phyloP scores from a whole-genome alignment of 2,113 vertebrate species.

The Ondatra zibethicus region DNA sequence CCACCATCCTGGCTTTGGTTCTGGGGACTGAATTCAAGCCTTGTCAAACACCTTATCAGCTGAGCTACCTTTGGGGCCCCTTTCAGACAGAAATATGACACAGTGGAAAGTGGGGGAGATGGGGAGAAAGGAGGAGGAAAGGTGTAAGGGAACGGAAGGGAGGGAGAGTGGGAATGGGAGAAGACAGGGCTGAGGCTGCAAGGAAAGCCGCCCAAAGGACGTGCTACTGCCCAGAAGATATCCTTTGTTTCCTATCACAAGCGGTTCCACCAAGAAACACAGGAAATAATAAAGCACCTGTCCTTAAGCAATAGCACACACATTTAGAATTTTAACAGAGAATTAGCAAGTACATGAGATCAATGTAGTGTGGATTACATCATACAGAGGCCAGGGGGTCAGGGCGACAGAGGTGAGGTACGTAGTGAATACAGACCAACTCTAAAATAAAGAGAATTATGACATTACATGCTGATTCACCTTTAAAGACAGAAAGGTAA shows the following conservation, averaged over 20 bases:
- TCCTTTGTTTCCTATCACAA: neutral
- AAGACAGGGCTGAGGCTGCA: neutral
- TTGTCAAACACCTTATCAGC: too few relatives aligned
- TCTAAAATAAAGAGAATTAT: conserved; percentile 21
- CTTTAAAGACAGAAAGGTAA: conserved; percentile 1
- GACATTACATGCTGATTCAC: neutral
- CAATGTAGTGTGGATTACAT: neutral
- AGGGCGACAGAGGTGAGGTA: neutral
- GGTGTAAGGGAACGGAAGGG: too few relatives aligned
- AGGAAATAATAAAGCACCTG: neutral
- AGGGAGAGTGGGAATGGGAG: neutral
- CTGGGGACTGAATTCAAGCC: neutral
- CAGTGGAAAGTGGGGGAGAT: fast-evolving
- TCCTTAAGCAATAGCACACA: neutral
- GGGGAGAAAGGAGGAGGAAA: neutral
- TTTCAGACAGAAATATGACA: neutral
- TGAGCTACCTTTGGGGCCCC: neutral
- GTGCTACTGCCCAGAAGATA: too few relatives aligned
- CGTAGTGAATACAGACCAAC: neutral
- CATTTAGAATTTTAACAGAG: neutral
- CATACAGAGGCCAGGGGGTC: neutral
- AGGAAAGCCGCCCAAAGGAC: too few relatives aligned
- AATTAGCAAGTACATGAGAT: neutral
- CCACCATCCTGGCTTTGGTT: neutral
- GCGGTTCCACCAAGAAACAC: neutral